Evolutionary conservation across 1,140 invertebrate genomes (phyloP).

Genomic region (Choristoneura fumiferana): DNA sequence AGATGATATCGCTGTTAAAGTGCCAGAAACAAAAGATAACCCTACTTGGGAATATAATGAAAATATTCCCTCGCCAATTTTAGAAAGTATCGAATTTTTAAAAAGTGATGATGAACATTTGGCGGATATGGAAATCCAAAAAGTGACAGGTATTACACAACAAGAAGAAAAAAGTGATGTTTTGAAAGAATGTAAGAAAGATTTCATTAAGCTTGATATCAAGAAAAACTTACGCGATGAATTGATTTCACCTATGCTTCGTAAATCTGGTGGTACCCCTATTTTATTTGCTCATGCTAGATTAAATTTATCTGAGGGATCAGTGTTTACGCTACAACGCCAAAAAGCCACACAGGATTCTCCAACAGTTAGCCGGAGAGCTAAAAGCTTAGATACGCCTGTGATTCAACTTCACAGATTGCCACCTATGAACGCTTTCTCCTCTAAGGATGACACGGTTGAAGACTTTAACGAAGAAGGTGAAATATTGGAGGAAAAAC

Average conservation of each 20-base stretch:
- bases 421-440: slow-evolving; percentile 91
- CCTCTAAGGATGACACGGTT: slow-evolving; percentile 92
- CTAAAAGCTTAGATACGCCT: slow-evolving; percentile 90
- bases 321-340: slow-evolving; percentile 85
- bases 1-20: slow-evolving; percentile 79
- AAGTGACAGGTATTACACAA: slow-evolving; percentile 60
- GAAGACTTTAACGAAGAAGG: slow-evolving; percentile 83
- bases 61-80: slow-evolving; percentile 80
- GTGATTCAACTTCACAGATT: slow-evolving; percentile 88
- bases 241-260: slow-evolving; percentile 79
- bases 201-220: slow-evolving; percentile 50
- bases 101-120: slow-evolving; percentile 80
- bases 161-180: slow-evolving; percentile 55
- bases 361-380: slow-evolving; percentile 85
- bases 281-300: slow-evolving; percentile 87
- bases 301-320: slow-evolving; percentile 89
- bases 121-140: slow-evolving; percentile 74
- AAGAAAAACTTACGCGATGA: slow-evolving; percentile 74
- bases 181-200: slow-evolving; percentile 47
- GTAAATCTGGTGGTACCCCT: slow-evolving; percentile 85
- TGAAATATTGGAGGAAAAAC: slow-evolving; percentile 81
- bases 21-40: slow-evolving; percentile 74
- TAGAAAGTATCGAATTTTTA: slow-evolving; percentile 80
- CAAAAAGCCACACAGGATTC: slow-evolving; percentile 86
- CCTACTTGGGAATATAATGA: slow-evolving; percentile 82